Base-by-base conservation (phyloP, 2,888 invertebrate genomes). In the Watsonalla binaria region DNA sequence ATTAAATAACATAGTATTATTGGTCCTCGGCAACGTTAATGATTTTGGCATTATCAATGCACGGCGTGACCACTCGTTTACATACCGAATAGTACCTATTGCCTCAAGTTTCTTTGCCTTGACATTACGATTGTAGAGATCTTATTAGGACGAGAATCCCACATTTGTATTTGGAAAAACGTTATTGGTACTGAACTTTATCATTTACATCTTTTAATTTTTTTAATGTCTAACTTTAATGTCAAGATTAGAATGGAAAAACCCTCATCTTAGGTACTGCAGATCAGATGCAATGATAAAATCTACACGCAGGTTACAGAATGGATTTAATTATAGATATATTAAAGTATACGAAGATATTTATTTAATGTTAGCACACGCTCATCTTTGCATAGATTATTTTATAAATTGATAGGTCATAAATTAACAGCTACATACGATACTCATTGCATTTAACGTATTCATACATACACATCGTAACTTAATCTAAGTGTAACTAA, bases 101-200 rank as follows among this genome's bases (percentile, higher is more conserved):
- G 68, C 63, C 53, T 56, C 42, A 65, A 62, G 56, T 53, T 60
- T 56, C 48, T 54, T 69, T 54, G 48, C 71, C 71, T 71, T 71
- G 71, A 58, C 70, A 71, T 71, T 70, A 71, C 55, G 51, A 59
- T 52, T 34, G 45, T 47, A 47, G 47, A 42, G 37, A 54, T 51
- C 51, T 52, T 39, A 52, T 55, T 55, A 49, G 51, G 37, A 55
- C 33, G 33, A 51, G 47, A 48, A 48, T 39, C 14, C 7, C 37
- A 15, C 2, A 9, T 13, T 35, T 48, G 13, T 48, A 34, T 34
- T 35, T 6, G n/a, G 7, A n/a, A 34, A 34, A 35, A 8, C 8
- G 5, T 48, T 34, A 48, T 48, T 48, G 34, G 33, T 48, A n/a
- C 33, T 48, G 33, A 48, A 48, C 47, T 48, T 48, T 34, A 47